Evolutionary conservation across 1,140 invertebrate genomes (phyloP), one percentile per base, ranked within the genome.

Genomic region (Hormaphis cornu): DNA sequence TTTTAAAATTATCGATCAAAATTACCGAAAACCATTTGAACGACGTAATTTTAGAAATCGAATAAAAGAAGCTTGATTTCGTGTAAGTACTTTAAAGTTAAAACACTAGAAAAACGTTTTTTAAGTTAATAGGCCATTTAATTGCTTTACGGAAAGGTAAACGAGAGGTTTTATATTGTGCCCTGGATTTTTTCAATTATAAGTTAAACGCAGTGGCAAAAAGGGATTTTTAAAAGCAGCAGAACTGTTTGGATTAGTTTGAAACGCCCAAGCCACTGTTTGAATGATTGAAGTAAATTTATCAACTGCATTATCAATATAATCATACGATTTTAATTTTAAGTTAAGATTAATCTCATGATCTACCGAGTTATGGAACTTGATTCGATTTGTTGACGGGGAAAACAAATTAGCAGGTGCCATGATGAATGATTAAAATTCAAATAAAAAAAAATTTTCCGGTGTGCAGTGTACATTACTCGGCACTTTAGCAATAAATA

Each of bases 241-340:
- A 28, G 24, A 7, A 28, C 10, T 48, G 16, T n/a, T n/a, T n/a
- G 5, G n/a, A 14, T 52, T 52, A 16, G 24, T n/a, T 12, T 52
- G 48, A 1, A 24, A 52, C 12, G 1, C 24, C 24, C 24, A 52
- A 14, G 24, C 14, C 2, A 14, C 80, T 76, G 24, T n/a, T 28
- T 52, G 14, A 6, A 52, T 52, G 14, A 28, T 26, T 16, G 24
- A 52, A n/a, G 48, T 52, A 24, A 52, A 28, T 52, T 52, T 52
- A 52, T 52, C 24, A 14, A 52, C 24, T 26, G 24, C 24, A 7
- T 52, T 28, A 24, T 52, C 24, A 7, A 52, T 52, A 52, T 52
- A 10, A 1, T 52, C 24, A n/a, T n/a, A 1, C n/a, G 48, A 26
- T 52, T 28, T 28, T 8, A 52, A 52, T 16, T 28, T 52, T 26